Base-by-base conservation (phyloP, 2,888 invertebrate species). In the Malthinus seriepunctatus region DNA sequence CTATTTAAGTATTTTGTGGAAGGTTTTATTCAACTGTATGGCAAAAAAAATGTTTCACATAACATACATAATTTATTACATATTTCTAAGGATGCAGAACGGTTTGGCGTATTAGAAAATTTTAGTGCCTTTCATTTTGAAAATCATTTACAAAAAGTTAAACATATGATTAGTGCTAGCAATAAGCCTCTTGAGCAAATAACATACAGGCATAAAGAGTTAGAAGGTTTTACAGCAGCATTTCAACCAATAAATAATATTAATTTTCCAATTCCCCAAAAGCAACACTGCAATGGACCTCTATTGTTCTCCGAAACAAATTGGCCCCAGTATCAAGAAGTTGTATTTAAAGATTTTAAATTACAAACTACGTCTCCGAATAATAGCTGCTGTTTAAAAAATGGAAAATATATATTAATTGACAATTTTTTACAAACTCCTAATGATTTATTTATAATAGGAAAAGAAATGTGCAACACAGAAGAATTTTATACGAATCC, bases 121-220 rank as follows among this genome's bases (percentile, higher is more conserved):
- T 42, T 55, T 39, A 46, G 37, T 11, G 15, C 55, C 9, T 47
- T 47, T n/a, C 48, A 23, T 14, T 54, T 54, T 38, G 54, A 48
- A 9, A 54, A 39, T 32, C 48, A 51, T 51, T 60, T 68, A 47
- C 23, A 34, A 6, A 34, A 34, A 34, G 2, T 34, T 2, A 34
- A 34, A 34, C 8, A 34, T n/a, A n/a, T n/a, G 2, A n/a, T 34
- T 34, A 8, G 34, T 2, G n/a, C 8, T n/a, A n/a, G 34, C n/a
- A n/a, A 2, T n/a, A 2, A 34, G n/a, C 34, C 34, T n/a, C n/a
- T 34, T 2, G 9, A 34, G 3, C 34, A 34, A 34, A n/a, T 34
- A n/a, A n/a, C n/a, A 7, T 8, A 8, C n/a, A 34, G 34, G n/a
- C n/a, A n/a, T n/a, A 6, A n/a, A n/a, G 34, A 34, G n/a, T n/a